Percentiles rank a stretch among this genome's conserved stretches.
Evolutionary conservation across 1,140 invertebrate species (phyloP).

Genomic region (Pemphigus obesinymphae): DNA sequence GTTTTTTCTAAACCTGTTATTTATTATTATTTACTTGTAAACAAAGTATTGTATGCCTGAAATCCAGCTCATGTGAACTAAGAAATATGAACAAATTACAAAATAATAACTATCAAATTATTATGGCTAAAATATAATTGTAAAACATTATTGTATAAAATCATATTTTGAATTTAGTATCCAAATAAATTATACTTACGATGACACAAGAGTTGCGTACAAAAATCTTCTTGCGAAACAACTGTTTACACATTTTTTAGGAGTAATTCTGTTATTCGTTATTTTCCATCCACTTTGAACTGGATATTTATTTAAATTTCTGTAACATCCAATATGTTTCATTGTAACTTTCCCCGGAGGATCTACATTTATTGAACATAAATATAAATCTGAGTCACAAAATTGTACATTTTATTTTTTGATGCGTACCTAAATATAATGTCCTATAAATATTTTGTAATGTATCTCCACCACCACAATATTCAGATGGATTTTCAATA

Average conservation of each 20-base stretch:
- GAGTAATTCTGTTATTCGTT: background rate
- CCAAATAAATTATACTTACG: background rate
- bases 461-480: conserved; percentile 42
- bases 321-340: background rate
- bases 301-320: background rate
- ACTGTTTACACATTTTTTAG: background rate
- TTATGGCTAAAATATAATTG: no score
- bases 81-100: no score
- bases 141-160: no score
- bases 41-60: no score
- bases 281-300: background rate
- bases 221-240: background rate
- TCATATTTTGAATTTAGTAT: no score
- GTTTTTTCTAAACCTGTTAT: no score
- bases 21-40: no score
- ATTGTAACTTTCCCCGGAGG: background rate
- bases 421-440: background rate
- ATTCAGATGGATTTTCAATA: background rate
- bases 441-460: conserved; percentile 43
- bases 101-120: no score
- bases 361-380: background rate
- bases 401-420: no score
- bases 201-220: background rate
- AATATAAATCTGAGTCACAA: no score
- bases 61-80: no score